Evolutionary conservation across 2,113 vertebrate species (phyloP), one percentile per base, ranked within the genome.

Genomic region (Ondatra zibethicus): DNA sequence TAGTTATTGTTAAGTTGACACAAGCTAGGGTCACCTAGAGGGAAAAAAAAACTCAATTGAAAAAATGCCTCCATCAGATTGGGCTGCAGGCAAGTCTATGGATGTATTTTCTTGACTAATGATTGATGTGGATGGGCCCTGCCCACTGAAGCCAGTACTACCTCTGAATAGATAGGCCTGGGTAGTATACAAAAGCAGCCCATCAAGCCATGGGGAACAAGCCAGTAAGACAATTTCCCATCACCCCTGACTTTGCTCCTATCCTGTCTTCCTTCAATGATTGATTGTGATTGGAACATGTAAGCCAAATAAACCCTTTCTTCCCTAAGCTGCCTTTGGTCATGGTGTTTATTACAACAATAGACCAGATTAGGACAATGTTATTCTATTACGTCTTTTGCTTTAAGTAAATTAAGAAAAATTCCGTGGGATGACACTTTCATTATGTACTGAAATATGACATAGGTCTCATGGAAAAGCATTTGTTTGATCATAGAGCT

Each of bases 351-450:
- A 23, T 39, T 39, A 73, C 19, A 73, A 39, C 21, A 73, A 39
- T 39, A 73, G n/a, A 73, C n/a, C 70, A 39, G n/a, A 73, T 73
- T 73, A 73, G 70, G 19, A 73, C 70, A 39, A 23, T 42, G 17
- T 70, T 61, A 95, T 47, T 78, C 75, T 95, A 75, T 75, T 89
- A 68, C 61, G 61, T 52, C 78, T 36, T 33, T 2, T 70, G 6
- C 47, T 58, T 77, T 89, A 25, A 93, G 12, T 63, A 84, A 39
- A 68, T 45, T 25, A 39, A 75, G 33, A 82, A 68, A 52, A 50
- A 70, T 52, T 93, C 72, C 52, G 14, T 70, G 68, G 21, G 21
- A 87, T 87, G 73, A 87, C 85, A 89, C 47, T 93, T 89, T 65
- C 36, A 27, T 39, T 42, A 31, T 12, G 65, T 2, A 39, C 55